These are phyloP conservation scores for Elachura formosa DNA, from an alignment of 2,113 vertebrate species.

Conservation along the genomic window DNA sequence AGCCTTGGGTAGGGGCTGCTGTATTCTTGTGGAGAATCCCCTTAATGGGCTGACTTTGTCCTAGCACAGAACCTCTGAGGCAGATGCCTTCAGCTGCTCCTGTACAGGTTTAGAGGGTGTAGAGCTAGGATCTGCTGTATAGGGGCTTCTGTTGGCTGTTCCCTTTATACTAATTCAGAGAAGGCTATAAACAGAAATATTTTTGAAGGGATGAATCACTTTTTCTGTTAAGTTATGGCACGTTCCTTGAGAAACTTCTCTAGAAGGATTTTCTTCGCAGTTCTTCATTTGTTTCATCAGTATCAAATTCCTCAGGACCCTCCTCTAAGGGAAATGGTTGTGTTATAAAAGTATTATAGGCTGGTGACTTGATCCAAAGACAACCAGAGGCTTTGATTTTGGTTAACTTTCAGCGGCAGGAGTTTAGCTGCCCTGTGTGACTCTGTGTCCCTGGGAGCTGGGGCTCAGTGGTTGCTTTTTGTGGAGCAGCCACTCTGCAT, in stretches of 20 bases:
- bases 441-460: not conserved
- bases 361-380: not conserved
- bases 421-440: not conserved
- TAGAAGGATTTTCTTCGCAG: not conserved
- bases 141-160: not conserved
- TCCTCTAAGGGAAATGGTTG: constrained; percentile 10
- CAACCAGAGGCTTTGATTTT: not conserved
- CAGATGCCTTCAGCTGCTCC: not conserved
- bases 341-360: constrained; percentile 4
- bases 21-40: not conserved
- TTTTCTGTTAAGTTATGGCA: not conserved
- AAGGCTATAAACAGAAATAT: not conserved
- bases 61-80: not conserved
- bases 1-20: not conserved
- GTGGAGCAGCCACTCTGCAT: not conserved
- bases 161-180: not conserved
- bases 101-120: not conserved
- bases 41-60: not conserved
- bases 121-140: not conserved
- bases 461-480: not conserved
- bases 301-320: not conserved
- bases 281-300: not conserved
- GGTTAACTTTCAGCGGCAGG: not conserved
- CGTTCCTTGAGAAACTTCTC: not conserved
- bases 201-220: not conserved